Evolutionary conservation across 2,888 invertebrate genomes (phyloP).

Genomic region (Lordiphosa andalusiaca): DNA sequence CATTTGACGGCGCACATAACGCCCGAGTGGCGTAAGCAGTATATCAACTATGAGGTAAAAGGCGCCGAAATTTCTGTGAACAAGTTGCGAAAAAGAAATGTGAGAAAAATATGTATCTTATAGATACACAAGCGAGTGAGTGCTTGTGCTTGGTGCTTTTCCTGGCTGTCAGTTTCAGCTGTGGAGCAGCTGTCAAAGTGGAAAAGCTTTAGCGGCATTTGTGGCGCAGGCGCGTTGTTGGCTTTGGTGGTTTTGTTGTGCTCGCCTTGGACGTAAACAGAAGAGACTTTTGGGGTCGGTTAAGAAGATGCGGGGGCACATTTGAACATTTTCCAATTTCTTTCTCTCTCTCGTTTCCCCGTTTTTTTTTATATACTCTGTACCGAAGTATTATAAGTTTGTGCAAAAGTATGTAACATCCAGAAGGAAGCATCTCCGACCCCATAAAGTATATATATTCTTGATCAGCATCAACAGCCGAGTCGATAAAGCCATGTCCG

Average conservation of each 20-base stretch:
- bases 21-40: conserved; percentile 96
- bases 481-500: too few species aligned
- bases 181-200: conserved; percentile 58
- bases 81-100: conserved; percentile 12
- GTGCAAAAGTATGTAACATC: too few species aligned
- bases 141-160: conserved; percentile 44
- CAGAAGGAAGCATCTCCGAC: too few species aligned
- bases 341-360: too few species aligned
- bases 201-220: conserved; percentile 46
- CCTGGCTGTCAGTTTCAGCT: conserved; percentile 52
- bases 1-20: conserved; percentile 93
- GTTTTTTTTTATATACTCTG: too few species aligned
- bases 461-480: too few species aligned
- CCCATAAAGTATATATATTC: too few species aligned
- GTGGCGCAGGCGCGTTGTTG: conserved; percentile 56
- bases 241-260: conserved; percentile 48
- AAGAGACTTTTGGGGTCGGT: background rate
- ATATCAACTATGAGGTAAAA: conserved; percentile 86
- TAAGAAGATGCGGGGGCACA: background rate
- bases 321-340: background rate
- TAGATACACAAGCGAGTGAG: conserved; percentile 38
- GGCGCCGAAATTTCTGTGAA: conserved; percentile 8
- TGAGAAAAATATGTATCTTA: conserved; percentile 63
- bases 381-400: too few species aligned
- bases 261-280: conserved; percentile 56